These are phyloP conservation scores for Oscheius onirici DNA, from an alignment of 2,888 invertebrate species.

Conservation along the genomic window DNA sequence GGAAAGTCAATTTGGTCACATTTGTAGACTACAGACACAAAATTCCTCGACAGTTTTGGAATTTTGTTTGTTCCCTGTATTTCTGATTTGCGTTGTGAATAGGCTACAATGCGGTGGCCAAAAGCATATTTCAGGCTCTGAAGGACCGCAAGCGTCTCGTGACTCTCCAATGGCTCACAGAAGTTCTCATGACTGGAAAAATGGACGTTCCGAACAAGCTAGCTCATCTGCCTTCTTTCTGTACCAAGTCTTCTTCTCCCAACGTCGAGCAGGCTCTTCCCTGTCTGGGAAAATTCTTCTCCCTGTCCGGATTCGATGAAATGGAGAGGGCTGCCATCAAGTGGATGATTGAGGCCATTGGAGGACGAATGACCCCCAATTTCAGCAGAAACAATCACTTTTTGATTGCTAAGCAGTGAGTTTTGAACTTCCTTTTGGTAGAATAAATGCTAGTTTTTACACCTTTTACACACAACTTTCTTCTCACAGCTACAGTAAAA, in stretches of 20 bases:
- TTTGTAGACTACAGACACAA: too few relatives aligned
- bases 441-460: not conserved
- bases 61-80: not conserved
- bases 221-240: conserved; percentile 82
- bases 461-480: too few relatives aligned
- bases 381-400: conserved; percentile 75
- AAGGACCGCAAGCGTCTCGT: conserved; percentile 77
- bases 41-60: not conserved
- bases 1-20: too few relatives aligned
- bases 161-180: conserved; percentile 89
- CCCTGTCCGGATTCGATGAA: conserved; percentile 88
- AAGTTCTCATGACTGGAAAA: conserved; percentile 85
- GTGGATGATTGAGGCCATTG: conserved; percentile 85
- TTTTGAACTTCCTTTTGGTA: not conserved
- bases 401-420: conserved; percentile 75
- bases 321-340: conserved; percentile 84
- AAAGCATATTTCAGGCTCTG: conserved; percentile 61
- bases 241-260: conserved; percentile 38
- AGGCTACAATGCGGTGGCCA: too few relatives aligned
- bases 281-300: conserved; percentile 78
- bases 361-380: conserved; percentile 82
- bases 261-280: conserved; percentile 70
- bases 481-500: too few relatives aligned
- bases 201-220: conserved; percentile 92
- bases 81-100: not conserved